phyloP scores from a whole-genome alignment of 1,140 invertebrate species.

The Drosophila kurseongensis region DNA sequence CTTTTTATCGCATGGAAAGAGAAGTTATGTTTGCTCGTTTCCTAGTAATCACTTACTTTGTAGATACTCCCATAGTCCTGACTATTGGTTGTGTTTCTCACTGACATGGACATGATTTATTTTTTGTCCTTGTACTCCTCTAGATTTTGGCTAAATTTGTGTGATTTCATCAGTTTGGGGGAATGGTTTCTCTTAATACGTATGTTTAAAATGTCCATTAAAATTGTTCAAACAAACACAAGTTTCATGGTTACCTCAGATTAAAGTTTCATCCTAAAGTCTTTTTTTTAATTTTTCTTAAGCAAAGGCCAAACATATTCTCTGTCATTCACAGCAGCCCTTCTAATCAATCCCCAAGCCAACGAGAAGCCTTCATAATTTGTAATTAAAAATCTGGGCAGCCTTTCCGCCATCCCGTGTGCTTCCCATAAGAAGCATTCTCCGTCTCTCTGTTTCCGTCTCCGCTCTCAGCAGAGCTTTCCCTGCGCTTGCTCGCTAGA shows the following conservation, averaged over 20 bases:
- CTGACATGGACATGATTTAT: neutral
- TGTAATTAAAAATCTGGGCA: constrained; percentile 46
- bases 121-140: neutral
- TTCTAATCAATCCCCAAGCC: constrained; percentile 11
- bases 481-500: constrained; percentile 50
- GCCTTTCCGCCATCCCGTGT: constrained; percentile 7
- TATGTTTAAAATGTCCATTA: neutral
- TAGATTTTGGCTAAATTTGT: neutral
- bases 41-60: neutral
- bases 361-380: constrained; percentile 25
- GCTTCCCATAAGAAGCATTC: constrained; percentile 21
- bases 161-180: neutral
- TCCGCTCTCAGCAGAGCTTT: constrained; percentile 12
- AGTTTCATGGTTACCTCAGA: neutral
- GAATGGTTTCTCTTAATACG: neutral
- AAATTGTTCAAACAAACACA: neutral
- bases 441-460: neutral
- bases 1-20: neutral
- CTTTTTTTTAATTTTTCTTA: too few relatives aligned
- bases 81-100: neutral
- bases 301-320: neutral
- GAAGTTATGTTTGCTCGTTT: neutral
- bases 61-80: neutral
- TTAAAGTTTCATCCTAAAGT: too few relatives aligned
- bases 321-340: neutral